Evolutionary conservation across 2,113 vertebrate species (phyloP).

Genomic region (Cavia porcellus): DNA sequence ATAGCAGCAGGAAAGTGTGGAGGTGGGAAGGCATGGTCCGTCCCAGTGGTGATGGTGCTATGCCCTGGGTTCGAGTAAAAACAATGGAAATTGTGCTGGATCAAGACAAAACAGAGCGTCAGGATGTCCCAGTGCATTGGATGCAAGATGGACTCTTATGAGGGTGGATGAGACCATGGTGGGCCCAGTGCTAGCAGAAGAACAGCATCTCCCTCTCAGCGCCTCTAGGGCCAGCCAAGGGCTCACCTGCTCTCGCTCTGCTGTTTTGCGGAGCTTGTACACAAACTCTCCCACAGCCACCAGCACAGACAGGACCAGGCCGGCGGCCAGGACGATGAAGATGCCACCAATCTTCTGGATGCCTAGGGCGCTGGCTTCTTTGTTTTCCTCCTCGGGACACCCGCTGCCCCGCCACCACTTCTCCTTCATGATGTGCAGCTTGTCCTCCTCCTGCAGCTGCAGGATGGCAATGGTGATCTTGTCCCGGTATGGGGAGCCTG

Average conservation of each 20-base stretch:
- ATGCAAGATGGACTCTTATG: not conserved
- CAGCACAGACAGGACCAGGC: slow-evolving; percentile 96
- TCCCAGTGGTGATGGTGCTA: not conserved
- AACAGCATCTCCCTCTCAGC: not conserved
- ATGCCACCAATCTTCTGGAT: slow-evolving; percentile 98
- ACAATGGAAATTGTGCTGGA: not conserved
- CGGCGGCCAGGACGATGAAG: slow-evolving; percentile 98
- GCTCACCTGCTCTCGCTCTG: slow-evolving; percentile 95
- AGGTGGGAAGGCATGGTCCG: not conserved
- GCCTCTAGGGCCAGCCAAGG: rapidly evolving
- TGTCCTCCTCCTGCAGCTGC: slow-evolving; percentile 97
- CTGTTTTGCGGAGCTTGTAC: slow-evolving; percentile 97
- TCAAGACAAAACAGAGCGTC: not conserved
- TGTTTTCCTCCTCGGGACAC: slow-evolving; percentile 95
- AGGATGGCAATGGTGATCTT: slow-evolving; percentile 99
- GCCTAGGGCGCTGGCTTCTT: slow-evolving; percentile 96
- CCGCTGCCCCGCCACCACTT: slow-evolving; percentile 98
- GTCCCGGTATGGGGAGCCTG: slow-evolving; percentile 98
- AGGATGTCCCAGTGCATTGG: not conserved
- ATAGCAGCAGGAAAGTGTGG: not conserved
- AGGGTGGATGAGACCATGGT: rapidly evolving
- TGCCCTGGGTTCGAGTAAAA: not conserved
- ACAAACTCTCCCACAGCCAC: slow-evolving; percentile 98
- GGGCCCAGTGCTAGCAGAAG: not conserved
- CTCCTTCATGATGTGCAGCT: slow-evolving; percentile 97